Conservation (phyloP, 2,888 invertebrate genomes). For the Globia sparganii region DNA sequence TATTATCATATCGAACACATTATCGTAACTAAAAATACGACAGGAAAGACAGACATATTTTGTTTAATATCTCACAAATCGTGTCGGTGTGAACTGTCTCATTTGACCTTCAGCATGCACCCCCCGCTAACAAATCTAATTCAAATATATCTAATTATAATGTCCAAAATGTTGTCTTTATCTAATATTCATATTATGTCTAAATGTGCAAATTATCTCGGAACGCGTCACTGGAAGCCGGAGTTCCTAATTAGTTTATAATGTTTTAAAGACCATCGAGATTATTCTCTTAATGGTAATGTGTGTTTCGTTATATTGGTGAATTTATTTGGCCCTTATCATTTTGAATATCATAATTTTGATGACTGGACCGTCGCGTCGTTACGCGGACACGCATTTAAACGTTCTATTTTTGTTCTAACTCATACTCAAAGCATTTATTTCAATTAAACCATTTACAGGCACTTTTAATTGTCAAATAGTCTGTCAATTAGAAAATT, state of each 20-base stretch:
- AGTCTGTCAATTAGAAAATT: neutral
- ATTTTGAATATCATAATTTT: slow-evolving; percentile 25
- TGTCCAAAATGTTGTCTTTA: slow-evolving; percentile 23
- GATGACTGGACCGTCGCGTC: slow-evolving; percentile 6
- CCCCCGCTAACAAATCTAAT: slow-evolving; percentile 51
- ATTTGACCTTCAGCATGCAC: slow-evolving; percentile 44
- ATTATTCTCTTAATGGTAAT: slow-evolving; percentile 15
- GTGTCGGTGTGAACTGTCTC: slow-evolving; percentile 6
- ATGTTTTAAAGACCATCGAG: slow-evolving; percentile 46
- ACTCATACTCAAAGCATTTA: neutral
- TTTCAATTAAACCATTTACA: neutral
- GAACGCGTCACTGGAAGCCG: slow-evolving; percentile 24
- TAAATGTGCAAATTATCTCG: slow-evolving; percentile 43
- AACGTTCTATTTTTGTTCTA: slow-evolving; percentile 9
- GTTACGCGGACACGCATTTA: slow-evolving; percentile 1
- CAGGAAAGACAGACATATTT: slow-evolving; percentile 24
- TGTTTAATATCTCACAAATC: slow-evolving; percentile 34
- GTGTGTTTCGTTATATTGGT: slow-evolving; percentile 16
- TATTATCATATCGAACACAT: slow-evolving; percentile 53
- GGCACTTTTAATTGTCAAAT: neutral
- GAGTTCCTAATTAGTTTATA: slow-evolving; percentile 28
- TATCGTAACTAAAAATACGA: slow-evolving; percentile 49
- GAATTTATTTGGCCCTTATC: slow-evolving; percentile 30
- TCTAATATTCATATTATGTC: slow-evolving; percentile 37
- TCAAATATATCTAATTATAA: slow-evolving; percentile 43